Evolutionary conservation across 2,113 vertebrate species (phyloP).

Genomic region (Amazona guildingii): DNA sequence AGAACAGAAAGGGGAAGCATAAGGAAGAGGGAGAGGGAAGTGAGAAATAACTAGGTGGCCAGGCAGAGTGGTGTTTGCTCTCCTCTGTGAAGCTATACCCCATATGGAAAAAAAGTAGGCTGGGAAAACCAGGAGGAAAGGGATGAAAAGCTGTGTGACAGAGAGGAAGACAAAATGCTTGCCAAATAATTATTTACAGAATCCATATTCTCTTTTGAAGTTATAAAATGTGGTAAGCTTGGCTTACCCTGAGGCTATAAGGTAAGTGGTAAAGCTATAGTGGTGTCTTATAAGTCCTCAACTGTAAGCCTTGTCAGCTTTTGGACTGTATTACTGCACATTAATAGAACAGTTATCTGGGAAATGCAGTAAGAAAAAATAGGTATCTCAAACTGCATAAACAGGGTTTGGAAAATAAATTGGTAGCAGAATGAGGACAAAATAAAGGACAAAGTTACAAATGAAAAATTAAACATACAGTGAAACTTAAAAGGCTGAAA

Average conservation of each 20-base stretch:
- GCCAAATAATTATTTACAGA: not conserved
- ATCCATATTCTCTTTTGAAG: not conserved
- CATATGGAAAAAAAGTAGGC: not conserved
- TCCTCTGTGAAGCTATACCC: not conserved
- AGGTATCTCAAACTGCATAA: not conserved
- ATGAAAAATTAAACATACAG: not conserved
- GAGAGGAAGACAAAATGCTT: not conserved
- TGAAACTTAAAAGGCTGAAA: not conserved
- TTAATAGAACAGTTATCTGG: not conserved
- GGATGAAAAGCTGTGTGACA: not conserved
- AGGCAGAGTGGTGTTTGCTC: not conserved
- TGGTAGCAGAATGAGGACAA: slow-evolving; percentile 32
- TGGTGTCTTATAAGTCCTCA: not conserved
- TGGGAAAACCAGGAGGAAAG: not conserved
- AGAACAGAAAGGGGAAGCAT: not conserved
- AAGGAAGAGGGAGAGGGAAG: not conserved
- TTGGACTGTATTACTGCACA: not conserved
- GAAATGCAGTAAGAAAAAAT: not conserved
- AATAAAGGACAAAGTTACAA: not conserved
- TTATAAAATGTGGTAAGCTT: not conserved
- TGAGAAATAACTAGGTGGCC: not conserved
- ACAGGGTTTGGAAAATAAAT: not conserved
- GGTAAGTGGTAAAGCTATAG: not conserved
- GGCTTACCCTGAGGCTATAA: not conserved
- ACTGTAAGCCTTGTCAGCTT: not conserved